Evolutionary conservation across 1,140 invertebrate species (phyloP).

Genomic region (Radopholus similis): DNA sequence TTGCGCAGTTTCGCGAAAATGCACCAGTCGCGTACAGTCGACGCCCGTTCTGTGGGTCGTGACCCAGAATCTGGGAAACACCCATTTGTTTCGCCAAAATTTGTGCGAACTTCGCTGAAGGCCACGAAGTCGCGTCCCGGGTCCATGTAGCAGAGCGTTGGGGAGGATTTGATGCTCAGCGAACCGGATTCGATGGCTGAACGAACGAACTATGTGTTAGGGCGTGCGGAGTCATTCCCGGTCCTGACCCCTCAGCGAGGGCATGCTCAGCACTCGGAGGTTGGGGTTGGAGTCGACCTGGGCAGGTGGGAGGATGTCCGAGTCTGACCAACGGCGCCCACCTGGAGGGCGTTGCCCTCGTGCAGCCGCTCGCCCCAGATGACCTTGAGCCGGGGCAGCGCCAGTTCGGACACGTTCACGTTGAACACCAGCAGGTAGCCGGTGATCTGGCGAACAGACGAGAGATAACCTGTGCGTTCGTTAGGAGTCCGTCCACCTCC

Average conservation of each 20-base stretch:
- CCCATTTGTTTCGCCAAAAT: not conserved
- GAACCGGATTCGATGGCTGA: constrained; percentile 30
- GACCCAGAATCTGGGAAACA: constrained; percentile 23
- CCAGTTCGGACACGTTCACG: constrained; percentile 22
- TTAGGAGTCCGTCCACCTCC: constrained; percentile 23
- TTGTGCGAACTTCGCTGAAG: constrained; percentile 27
- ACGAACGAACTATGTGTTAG: no score
- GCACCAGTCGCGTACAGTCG: not conserved
- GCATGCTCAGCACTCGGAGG: constrained; percentile 25
- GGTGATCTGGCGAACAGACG: constrained; percentile 28
- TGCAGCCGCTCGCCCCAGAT: constrained; percentile 41
- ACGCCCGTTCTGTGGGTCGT: not conserved
- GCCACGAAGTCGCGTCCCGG: constrained; percentile 17
- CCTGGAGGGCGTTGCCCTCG: constrained; percentile 33
- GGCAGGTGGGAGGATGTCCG: not conserved
- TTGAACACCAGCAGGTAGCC: constrained; percentile 42
- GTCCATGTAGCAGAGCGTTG: constrained; percentile 31
- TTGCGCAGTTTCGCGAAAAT: constrained; percentile 8
- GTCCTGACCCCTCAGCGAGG: constrained; percentile 34
- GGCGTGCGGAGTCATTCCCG: no score
- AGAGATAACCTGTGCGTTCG: not conserved
- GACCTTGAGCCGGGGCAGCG: constrained; percentile 29
- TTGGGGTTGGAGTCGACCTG: not conserved
- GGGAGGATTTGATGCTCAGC: constrained; percentile 12
- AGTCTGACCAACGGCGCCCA: not conserved